Percentiles rank a stretch among this genome's conserved stretches.
Evolutionary conservation across 2,888 invertebrate species (phyloP).

Genomic region (Ophion obscuratus): DNA sequence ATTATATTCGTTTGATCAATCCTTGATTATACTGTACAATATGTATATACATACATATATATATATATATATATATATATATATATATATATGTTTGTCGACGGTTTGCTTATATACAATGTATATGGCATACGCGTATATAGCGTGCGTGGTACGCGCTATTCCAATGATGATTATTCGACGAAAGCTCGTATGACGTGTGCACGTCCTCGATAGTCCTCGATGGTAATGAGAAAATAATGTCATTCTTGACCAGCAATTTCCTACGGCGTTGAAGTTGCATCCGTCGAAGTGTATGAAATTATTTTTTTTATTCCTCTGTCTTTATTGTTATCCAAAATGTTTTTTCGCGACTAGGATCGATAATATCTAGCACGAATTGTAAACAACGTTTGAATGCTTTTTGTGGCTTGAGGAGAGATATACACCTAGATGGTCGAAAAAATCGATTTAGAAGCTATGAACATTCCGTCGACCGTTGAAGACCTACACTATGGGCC

Average conservation of each 20-base stretch:
- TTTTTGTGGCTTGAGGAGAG: too few relatives aligned
- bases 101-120: too few relatives aligned
- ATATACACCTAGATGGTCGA: too few relatives aligned
- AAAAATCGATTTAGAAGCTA: too few relatives aligned
- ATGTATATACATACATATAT: background rate
- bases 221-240: conserved; percentile 20
- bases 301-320: background rate
- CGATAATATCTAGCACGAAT: too few relatives aligned
- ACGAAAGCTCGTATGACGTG: background rate
- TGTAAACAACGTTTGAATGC: too few relatives aligned
- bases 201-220: background rate
- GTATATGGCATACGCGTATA: too few relatives aligned
- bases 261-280: conserved; percentile 24
- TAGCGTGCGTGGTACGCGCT: background rate
- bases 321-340: background rate
- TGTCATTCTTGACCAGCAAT: background rate
- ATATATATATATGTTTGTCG: background rate
- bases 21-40: conserved; percentile 49
- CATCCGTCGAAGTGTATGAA: background rate
- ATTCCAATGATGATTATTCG: conserved; percentile 27
- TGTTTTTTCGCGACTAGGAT: too few relatives aligned
- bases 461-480: too few relatives aligned
- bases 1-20: conserved; percentile 57
- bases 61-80: background rate
- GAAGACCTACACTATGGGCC: too few relatives aligned